Percentiles rank a stretch among this genome's conserved stretches.
Evolutionary conservation across 2,113 vertebrate genomes (phyloP).

Genomic region (Halichoerus grypus): DNA sequence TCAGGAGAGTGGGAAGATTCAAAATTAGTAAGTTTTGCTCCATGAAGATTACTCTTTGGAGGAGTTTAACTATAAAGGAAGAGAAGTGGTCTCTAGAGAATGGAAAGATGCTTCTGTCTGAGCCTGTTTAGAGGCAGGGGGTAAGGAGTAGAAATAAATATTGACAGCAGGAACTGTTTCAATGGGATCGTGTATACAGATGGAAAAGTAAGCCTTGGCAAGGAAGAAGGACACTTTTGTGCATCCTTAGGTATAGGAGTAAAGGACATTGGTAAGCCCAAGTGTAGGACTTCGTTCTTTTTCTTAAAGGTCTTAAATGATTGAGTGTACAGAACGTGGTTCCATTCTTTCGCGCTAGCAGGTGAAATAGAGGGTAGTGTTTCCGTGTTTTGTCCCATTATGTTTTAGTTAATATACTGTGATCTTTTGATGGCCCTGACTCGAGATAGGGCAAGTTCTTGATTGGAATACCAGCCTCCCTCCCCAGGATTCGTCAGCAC

Average conservation of each 20-base stretch:
- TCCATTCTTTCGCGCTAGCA: not conserved
- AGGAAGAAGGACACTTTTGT: not conserved
- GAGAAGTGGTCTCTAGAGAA: not conserved
- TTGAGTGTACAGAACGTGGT: not conserved
- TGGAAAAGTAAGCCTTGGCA: not conserved
- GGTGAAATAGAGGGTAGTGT: not conserved
- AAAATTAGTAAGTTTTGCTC: not conserved
- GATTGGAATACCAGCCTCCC: accelerated
- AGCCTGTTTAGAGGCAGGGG: not conserved
- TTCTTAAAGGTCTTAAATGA: not conserved
- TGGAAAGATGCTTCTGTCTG: not conserved
- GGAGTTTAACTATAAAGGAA: not conserved
- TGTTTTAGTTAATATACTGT: not conserved
- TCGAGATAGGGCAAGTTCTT: not conserved
- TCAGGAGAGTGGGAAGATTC: not conserved
- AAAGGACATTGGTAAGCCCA: not conserved
- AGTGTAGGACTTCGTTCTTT: not conserved
- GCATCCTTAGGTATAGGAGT: not conserved
- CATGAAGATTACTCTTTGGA: not conserved
- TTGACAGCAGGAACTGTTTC: not conserved
- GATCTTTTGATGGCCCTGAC: not conserved
- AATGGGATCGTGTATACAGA: not conserved
- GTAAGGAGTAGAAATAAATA: not conserved
- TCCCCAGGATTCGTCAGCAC: not conserved
- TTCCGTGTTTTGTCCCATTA: not conserved